A percentile compares a stretch with the other conserved stretches of the same genome.
phyloP scores from a whole-genome alignment of 2,797 vertebrate species.

The Holocentrus rufus region DNA sequence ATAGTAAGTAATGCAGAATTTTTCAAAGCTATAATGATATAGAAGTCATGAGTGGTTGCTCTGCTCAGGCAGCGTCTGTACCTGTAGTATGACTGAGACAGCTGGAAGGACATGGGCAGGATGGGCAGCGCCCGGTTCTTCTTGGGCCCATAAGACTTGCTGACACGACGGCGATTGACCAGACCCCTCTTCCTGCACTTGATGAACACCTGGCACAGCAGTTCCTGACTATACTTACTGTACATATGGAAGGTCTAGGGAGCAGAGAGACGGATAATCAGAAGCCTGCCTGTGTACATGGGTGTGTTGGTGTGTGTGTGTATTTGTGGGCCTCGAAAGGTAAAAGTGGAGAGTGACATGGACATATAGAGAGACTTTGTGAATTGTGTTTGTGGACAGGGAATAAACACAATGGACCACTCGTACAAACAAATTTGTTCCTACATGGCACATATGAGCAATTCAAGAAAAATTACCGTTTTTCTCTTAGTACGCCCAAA shows the following conservation, averaged over 20 bases:
- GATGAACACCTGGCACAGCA: conserved; percentile 89
- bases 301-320: background rate
- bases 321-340: background rate
- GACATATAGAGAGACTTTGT: background rate
- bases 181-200: conserved; percentile 87
- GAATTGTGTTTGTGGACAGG: too few species aligned
- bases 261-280: background rate
- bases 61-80: conserved; percentile 50
- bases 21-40: too few species aligned
- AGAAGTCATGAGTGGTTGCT: too few species aligned
- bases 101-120: conserved; percentile 96
- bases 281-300: background rate
- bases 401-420: too few species aligned
- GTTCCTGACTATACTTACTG: conserved; percentile 87
- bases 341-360: background rate
- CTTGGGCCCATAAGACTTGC: conserved; percentile 85
- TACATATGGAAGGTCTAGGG: conserved; percentile 91
- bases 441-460: too few species aligned
- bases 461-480: too few species aligned
- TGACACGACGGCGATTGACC: conserved; percentile 91
- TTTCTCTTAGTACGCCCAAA: too few species aligned
- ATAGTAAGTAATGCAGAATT: too few species aligned
- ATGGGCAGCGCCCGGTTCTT: conserved; percentile 92
- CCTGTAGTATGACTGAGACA: conserved; percentile 96
- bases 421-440: too few species aligned